Base-by-base conservation (phyloP, 2,797 vertebrate genomes). In the Chelonia mydas region DNA sequence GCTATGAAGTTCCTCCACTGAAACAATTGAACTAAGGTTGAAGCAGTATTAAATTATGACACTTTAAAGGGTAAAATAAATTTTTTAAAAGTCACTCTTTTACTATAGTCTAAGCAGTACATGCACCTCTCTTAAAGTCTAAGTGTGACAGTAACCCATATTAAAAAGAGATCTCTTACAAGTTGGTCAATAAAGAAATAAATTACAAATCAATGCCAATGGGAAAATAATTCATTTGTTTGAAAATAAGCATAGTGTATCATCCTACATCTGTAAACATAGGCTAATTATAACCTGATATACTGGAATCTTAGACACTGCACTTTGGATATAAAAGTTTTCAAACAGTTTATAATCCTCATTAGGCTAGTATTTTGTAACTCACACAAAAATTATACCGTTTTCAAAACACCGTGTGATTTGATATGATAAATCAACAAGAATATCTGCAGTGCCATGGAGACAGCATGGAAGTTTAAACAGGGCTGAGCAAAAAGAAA, bases 31-130 rank as follows among this genome's bases (percentile, higher is more conserved):
- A 84, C 94, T 74, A 2, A 57, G 83, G 45, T 0, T 77, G 83
- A 41, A 89, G 65, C 65, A 0, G 11, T 33, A 23, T 84, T 94
- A 82, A 84, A 90, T 45, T 79, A 4, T 93, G 90, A 89, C 87
- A 94, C 96, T 97, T 95, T 50, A 59, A 89, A 51, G 72, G 78
- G 17, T 68, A 87, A 97, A 96, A 83, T 51, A 89, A 86, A 90
- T 81, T 55, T 88, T 49, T 79, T 86, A 78, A 33, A 57, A 13
- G 47, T 90, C 91, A 81, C 25, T 81, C 11, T 92, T 95, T 65
- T 54, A 37, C 77, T 74, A 1, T 1, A 37, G 76, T 76, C 49
- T 1, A 3, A 90, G 74, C 80, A 90, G 89, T 90, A 59, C 55
- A 7, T 1, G 17, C 27, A 2, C 68, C 0, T 37, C 86, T 91